Conservation (phyloP, 2,888 invertebrate species). For the Malacosoma neustria region DNA sequence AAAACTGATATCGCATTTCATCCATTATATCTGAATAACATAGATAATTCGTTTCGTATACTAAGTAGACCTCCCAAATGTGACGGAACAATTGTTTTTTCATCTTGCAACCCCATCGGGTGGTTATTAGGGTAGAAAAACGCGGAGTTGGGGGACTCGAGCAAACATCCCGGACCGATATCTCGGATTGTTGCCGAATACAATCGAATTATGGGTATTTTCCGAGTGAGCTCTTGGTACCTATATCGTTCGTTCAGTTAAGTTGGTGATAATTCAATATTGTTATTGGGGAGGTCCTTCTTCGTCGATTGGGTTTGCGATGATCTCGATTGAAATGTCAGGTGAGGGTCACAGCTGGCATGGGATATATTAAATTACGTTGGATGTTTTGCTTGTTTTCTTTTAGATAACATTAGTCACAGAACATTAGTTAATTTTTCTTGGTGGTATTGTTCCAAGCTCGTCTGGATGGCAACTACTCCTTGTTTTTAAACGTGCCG, state of each 20-base stretch:
- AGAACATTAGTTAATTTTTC: too few relatives aligned
- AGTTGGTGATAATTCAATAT: constrained; percentile 67
- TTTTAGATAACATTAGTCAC: too few relatives aligned
- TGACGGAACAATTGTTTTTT: background rate
- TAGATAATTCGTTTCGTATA: too few relatives aligned
- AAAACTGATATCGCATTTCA: background rate
- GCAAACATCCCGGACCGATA: constrained; percentile 49
- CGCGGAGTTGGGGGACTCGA: constrained; percentile 21
- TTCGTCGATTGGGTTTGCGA: constrained; percentile 39
- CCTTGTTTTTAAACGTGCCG: too few relatives aligned
- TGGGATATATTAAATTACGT: too few relatives aligned
- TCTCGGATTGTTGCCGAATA: constrained; percentile 59
- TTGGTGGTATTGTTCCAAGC: too few relatives aligned
- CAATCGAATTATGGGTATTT: constrained; percentile 67
- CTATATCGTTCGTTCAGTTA: constrained; percentile 5
- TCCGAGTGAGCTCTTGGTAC: constrained; percentile 24
- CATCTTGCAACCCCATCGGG: background rate
- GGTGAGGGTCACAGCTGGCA: constrained; percentile 28
- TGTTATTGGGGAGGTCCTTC: constrained; percentile 48
- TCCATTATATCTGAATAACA: too few relatives aligned
- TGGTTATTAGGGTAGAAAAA: constrained; percentile 9
- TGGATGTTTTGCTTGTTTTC: too few relatives aligned
- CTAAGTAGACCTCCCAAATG: too few relatives aligned
- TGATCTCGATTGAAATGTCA: constrained; percentile 38
- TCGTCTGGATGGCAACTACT: too few relatives aligned